phyloP scores from a whole-genome alignment of 2,888 invertebrate genomes.

The Harpalus rufipes region DNA sequence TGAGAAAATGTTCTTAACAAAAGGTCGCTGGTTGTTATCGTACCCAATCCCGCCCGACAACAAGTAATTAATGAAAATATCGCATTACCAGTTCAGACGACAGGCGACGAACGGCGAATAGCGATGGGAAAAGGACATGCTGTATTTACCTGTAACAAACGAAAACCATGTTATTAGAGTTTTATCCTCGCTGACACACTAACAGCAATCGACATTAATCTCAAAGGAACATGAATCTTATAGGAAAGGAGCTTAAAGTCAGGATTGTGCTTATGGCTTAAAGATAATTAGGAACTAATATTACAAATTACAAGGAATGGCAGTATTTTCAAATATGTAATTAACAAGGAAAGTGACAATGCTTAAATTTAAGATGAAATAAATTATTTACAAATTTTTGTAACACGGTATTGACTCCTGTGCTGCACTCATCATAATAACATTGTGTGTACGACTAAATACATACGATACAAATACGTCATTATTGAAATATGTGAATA shows the following conservation, averaged over 20 bases:
- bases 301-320: too few relatives aligned
- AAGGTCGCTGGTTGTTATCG: constrained; percentile 44
- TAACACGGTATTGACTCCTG: too few relatives aligned
- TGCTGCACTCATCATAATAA: too few relatives aligned
- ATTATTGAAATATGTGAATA: too few relatives aligned
- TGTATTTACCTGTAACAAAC: constrained; percentile 59
- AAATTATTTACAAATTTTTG: too few relatives aligned
- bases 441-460: too few relatives aligned
- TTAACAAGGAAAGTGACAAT: too few relatives aligned
- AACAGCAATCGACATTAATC: constrained; percentile 36
- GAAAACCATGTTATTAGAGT: constrained; percentile 38
- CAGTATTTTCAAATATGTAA: too few relatives aligned
- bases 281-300: not conserved
- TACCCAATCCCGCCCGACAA: constrained; percentile 11
- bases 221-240: constrained; percentile 12
- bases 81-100: constrained; percentile 30
- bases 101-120: not conserved
- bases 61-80: constrained; percentile 64
- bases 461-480: too few relatives aligned
- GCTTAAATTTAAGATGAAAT: too few relatives aligned
- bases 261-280: not conserved
- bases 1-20: constrained; percentile 49
- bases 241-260: constrained; percentile 20
- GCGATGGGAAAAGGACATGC: constrained; percentile 7
- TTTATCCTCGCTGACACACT: not conserved